Evolutionary conservation across 1,140 invertebrate genomes (phyloP).

Genomic region (Cylas formicarius): DNA sequence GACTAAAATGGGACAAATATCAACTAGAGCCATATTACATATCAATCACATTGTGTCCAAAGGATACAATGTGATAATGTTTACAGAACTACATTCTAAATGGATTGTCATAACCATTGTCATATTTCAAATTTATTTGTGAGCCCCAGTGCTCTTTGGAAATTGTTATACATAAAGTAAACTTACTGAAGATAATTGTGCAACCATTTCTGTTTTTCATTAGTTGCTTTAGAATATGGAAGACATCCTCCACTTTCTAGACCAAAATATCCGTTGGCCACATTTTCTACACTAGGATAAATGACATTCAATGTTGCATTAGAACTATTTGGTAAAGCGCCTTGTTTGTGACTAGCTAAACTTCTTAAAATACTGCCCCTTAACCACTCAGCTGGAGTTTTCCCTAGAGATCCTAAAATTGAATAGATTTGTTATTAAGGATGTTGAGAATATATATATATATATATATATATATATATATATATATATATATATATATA

Average conservation of each 20-base stretch:
- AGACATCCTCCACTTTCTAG: constrained; percentile 77
- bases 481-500: too few species aligned
- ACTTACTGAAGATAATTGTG: constrained; percentile 69
- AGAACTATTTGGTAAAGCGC: constrained; percentile 28
- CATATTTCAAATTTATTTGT: too few species aligned
- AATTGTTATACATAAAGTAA: not conserved
- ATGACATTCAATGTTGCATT: constrained; percentile 42
- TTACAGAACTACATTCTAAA: too few species aligned
- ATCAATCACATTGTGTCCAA: not conserved
- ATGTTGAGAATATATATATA: too few species aligned
- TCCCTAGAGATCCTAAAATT: constrained; percentile 44
- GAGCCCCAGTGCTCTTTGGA: not conserved
- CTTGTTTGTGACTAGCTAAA: constrained; percentile 48
- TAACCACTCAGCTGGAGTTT: constrained; percentile 63
- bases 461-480: too few species aligned
- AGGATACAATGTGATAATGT: not conserved
- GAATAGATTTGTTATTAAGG: too few species aligned
- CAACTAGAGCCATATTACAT: not conserved
- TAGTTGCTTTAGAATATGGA: constrained; percentile 73
- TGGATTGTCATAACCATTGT: too few species aligned
- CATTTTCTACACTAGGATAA: constrained; percentile 73
- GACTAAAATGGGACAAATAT: constrained; percentile 49
- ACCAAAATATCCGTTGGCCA: constrained; percentile 75
- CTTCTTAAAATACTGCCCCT: constrained; percentile 56
- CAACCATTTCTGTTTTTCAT: constrained; percentile 83